Base-by-base conservation (phyloP, 2,113 vertebrate species). In the Etia nguti region DNA sequence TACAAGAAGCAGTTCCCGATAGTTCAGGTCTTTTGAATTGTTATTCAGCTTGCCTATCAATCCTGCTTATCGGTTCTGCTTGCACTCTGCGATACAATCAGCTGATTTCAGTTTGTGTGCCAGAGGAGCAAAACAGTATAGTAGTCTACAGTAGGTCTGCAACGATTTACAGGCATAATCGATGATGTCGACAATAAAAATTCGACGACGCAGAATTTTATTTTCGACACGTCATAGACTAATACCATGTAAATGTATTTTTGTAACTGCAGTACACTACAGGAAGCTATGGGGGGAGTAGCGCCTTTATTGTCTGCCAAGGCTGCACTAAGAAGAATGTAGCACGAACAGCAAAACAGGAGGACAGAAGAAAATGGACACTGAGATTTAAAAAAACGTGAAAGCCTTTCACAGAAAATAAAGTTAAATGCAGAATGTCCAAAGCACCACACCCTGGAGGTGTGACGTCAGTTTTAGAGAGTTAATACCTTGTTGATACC, bases 181-280 rank as follows among this genome's bases (percentile, higher is more conserved):
- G 9, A 62, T 20, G 29, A 62, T 62, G 59, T 34, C 1, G 9
- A 62, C 29, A 20, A 62, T 4, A 62, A 62, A 34, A 34, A 34
- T 62, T 29, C 11, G 59, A 29, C 5, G 29, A 29, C 26, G 26
- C 26, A 29, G 26, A 20, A 62, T 62, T 60, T 62, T 62, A 62
- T 34, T 34, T 16, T 62, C 59, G 34, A 62, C 16, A 11, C 59
- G 24, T 2, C 11, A 4, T 34, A 62, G 59, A 11, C 59, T 20
- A 11, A 54, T 22, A 34, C 16, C 57, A 60, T 1, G 29, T 20
- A 20, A 60, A 60, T 60, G 57, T 60, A 60, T 60, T 60, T 34
- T 60, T 60, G 57, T 60, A 62, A 34, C 59, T 62, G 59, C 59
- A 20, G 29, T 62, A 62, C 59, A 62, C 59, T 34, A 62, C 59